Evolutionary conservation across 2,888 invertebrate species (phyloP).

Genomic region (Protonemura montana): DNA sequence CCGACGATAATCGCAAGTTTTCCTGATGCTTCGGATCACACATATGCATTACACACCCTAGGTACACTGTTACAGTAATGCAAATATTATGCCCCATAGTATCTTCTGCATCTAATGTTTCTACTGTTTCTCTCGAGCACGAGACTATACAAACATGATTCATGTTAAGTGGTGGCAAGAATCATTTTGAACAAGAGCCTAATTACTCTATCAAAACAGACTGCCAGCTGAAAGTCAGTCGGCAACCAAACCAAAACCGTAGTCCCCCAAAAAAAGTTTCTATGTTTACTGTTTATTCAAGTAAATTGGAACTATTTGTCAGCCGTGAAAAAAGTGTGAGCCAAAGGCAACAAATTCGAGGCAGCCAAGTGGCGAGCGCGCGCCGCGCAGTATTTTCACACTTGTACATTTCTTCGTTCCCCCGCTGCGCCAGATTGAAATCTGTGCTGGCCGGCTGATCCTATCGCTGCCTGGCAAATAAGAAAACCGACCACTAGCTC

Average conservation of each 20-base stretch:
- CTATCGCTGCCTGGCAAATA: neutral
- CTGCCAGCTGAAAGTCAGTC: neutral
- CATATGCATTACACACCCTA: too few relatives aligned
- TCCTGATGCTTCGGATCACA: too few relatives aligned
- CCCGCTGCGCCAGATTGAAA: neutral
- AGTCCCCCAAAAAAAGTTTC: neutral
- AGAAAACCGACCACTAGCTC: neutral
- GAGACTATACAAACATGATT: neutral
- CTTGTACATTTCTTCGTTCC: neutral
- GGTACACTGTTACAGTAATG: too few relatives aligned
- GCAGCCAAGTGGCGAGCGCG: neutral
- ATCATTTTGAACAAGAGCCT: neutral
- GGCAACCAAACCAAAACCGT: neutral
- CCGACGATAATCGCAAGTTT: neutral
- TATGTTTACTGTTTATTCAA: neutral
- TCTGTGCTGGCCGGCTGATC: neutral
- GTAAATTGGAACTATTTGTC: conserved; percentile 12
- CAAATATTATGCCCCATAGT: neutral
- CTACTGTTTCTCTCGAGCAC: neutral
- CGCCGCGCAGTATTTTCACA: neutral
- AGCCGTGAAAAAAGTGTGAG: neutral
- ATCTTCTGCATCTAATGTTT: neutral
- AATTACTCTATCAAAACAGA: neutral
- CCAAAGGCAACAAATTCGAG: neutral
- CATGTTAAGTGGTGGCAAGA: neutral